Percentiles rank a stretch among this genome's conserved stretches.
phyloP scores from a whole-genome alignment of 2,797 vertebrate genomes.

The Neosilurus hyrtlii region DNA sequence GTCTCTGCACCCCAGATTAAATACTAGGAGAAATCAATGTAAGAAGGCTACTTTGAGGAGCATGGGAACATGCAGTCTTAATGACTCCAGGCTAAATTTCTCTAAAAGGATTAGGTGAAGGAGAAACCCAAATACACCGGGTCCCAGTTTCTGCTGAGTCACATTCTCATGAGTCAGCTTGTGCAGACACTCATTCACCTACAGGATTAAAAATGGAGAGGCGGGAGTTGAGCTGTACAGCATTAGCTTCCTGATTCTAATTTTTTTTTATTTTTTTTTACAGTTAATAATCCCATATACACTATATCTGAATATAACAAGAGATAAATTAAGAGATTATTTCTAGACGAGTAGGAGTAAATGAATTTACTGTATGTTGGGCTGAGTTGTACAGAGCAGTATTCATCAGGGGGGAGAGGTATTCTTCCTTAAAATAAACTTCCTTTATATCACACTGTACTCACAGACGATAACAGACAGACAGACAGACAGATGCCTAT shows the following conservation, averaged over 20 bases:
- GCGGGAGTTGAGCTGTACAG: background rate
- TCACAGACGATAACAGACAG: background rate
- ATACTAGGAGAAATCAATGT: constrained; percentile 26
- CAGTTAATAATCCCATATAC: background rate
- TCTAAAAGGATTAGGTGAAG: constrained; percentile 14
- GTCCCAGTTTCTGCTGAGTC: constrained; percentile 3
- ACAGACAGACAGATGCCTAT: background rate
- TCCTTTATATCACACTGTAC: background rate
- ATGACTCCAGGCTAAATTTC: constrained; percentile 3
- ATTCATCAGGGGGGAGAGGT: background rate
- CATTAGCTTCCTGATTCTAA: background rate
- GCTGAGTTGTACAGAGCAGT: background rate
- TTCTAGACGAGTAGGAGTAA: background rate
- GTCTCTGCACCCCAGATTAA: background rate
- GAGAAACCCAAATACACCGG: background rate
- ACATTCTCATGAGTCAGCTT: constrained; percentile 29
- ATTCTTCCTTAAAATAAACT: background rate
- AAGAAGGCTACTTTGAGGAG: constrained; percentile 2
- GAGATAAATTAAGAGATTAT: background rate
- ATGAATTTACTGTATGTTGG: background rate
- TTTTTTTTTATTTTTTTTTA: background rate
- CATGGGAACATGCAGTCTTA: background rate
- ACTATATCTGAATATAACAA: background rate
- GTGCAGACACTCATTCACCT: background rate
- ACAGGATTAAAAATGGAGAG: constrained; percentile 4